Conservation (phyloP, 2,113 vertebrate species). For the Heterocephalus glaber region DNA sequence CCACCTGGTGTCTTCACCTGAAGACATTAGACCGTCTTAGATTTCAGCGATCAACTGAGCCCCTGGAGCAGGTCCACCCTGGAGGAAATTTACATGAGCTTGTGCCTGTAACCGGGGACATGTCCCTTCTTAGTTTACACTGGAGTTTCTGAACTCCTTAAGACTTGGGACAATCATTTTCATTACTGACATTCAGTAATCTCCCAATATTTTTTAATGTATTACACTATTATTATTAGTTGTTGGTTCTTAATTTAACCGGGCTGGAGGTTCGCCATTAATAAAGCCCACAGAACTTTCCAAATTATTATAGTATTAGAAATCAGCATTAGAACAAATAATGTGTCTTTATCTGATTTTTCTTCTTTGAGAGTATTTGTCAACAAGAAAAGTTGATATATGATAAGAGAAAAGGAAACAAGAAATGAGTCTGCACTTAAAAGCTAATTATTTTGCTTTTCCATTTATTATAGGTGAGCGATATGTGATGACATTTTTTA, state of each 20-base stretch:
- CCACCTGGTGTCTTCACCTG: background rate
- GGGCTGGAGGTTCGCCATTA: conserved; percentile 46
- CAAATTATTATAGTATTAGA: conserved; percentile 23
- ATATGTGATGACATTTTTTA: conserved; percentile 98
- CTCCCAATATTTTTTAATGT: background rate
- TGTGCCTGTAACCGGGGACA: background rate
- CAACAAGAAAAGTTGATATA: background rate
- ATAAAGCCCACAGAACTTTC: background rate
- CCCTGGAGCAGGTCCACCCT: background rate
- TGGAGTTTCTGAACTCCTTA: background rate
- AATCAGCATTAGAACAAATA: conserved; percentile 41
- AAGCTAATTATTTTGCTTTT: conserved; percentile 74
- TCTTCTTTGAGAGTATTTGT: conserved; percentile 46
- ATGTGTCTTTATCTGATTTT: conserved; percentile 12
- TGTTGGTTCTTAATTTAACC: conserved; percentile 34
- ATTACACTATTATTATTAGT: conserved; percentile 21
- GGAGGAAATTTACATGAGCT: background rate
- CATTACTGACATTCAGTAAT: conserved; percentile 41
- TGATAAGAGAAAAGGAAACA: conserved; percentile 15
- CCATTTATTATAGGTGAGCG: conserved; percentile 90
- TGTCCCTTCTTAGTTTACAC: background rate
- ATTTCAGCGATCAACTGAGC: background rate
- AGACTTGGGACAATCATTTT: conserved; percentile 46
- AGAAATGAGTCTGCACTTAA: background rate
- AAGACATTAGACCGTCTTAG: background rate